These are phyloP conservation scores for Rhinolophus sinicus DNA, from an alignment of 2,113 vertebrate genomes.

Conservation along the genomic window DNA sequence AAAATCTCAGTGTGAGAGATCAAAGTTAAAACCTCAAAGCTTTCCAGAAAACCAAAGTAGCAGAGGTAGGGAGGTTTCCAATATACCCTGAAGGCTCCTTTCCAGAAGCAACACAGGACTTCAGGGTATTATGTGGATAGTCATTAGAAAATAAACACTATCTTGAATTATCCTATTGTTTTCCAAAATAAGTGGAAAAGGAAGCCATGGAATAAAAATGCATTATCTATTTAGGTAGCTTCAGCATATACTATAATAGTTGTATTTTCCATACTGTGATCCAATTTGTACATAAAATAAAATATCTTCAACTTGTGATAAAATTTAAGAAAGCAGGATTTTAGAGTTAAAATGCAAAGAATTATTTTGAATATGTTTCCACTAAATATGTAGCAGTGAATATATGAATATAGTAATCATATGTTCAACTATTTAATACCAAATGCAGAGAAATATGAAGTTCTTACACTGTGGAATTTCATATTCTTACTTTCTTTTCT, in stretches of 20 bases:
- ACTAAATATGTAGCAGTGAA: not conserved
- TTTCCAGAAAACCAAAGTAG: conserved; percentile 18
- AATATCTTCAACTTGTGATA: not conserved
- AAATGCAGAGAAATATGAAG: not conserved
- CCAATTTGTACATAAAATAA: not conserved
- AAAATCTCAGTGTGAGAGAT: conserved; percentile 60
- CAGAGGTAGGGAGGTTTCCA: not conserved
- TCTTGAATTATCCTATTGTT: not conserved
- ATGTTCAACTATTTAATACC: not conserved
- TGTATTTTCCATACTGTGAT: not conserved
- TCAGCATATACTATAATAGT: not conserved
- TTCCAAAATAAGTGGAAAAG: not conserved
- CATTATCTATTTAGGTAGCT: not conserved
- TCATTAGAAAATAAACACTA: not conserved
- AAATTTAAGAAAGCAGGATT: not conserved
- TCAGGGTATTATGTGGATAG: not conserved
- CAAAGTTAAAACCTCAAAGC: conserved; percentile 65
- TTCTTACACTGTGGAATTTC: not conserved
- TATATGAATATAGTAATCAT: not conserved
- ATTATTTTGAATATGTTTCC: not conserved
- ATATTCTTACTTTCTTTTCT: not conserved
- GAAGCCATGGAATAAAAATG: not conserved
- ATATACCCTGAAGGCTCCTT: not conserved
- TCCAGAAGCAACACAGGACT: not conserved
- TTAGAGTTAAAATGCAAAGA: not conserved